phyloP scores from a whole-genome alignment of 2,888 invertebrate genomes.

The Pharmacophagus antenor region DNA sequence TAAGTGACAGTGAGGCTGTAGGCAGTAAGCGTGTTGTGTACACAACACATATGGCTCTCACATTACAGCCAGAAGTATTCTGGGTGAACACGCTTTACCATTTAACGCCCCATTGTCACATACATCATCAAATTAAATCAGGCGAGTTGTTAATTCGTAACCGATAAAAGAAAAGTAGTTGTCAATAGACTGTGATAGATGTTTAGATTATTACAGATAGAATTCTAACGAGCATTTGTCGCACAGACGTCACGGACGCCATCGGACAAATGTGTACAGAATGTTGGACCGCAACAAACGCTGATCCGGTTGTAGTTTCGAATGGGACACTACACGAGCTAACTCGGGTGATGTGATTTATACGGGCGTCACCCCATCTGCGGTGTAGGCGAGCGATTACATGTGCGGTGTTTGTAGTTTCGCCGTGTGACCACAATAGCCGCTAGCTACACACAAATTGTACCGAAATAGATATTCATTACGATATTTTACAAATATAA shows the following conservation, averaged over 20 bases:
- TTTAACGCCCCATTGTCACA: too few species aligned
- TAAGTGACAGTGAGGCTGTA: too few species aligned
- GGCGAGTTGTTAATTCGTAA: too few species aligned
- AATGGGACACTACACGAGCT: constrained; percentile 5
- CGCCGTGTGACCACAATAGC: constrained; percentile 9
- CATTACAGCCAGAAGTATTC: too few species aligned
- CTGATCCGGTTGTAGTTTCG: constrained; percentile 4
- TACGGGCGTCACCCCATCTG: constrained; percentile 8
- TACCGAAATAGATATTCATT: background rate
- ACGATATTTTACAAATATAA: too few species aligned
- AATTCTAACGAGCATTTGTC: background rate
- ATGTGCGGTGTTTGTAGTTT: constrained; percentile 8
- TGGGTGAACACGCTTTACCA: too few species aligned
- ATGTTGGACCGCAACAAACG: background rate
- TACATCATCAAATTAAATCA: too few species aligned
- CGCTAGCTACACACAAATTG: background rate
- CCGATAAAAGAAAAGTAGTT: too few species aligned
- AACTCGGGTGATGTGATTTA: constrained; percentile 22
- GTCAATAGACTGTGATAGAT: background rate
- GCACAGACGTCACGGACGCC: background rate
- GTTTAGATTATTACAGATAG: too few species aligned
- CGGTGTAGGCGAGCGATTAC: constrained; percentile 20
- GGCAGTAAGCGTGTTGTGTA: too few species aligned
- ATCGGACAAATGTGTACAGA: constrained; percentile 3
- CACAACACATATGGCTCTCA: too few species aligned